These are phyloP conservation scores for Xenentodon cancila DNA, from an alignment of 2,797 vertebrate genomes.

Conservation along the genomic window DNA sequence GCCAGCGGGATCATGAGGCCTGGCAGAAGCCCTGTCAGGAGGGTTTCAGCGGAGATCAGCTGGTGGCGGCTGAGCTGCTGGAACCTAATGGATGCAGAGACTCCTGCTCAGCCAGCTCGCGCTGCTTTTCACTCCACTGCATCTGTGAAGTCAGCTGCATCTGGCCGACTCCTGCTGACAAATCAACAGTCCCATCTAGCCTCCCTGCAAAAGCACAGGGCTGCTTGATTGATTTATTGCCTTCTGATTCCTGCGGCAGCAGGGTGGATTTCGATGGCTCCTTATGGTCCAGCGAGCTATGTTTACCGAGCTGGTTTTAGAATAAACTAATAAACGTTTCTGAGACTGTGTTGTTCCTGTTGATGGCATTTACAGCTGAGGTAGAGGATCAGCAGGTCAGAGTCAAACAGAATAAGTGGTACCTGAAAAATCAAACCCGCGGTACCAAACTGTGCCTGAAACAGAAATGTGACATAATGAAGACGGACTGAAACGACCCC, in stretches of 20 bases:
- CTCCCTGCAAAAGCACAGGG: slow-evolving; percentile 6
- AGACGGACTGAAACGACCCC: not conserved
- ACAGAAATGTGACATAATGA: no score
- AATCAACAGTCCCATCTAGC: slow-evolving; percentile 31
- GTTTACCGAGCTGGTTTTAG: not conserved
- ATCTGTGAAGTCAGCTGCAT: slow-evolving; percentile 33
- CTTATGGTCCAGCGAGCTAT: not conserved
- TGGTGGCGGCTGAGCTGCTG: slow-evolving; percentile 51
- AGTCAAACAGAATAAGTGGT: no score
- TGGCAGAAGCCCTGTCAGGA: slow-evolving; percentile 15
- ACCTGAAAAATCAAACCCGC: no score
- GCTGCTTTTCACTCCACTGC: slow-evolving; percentile 11
- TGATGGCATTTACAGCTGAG: no score
- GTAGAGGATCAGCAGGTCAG: no score
- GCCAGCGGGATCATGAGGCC: not conserved
- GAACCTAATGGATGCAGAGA: slow-evolving; percentile 49
- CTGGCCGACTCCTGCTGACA: no score
- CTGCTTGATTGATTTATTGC: slow-evolving; percentile 24
- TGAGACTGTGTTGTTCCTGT: no score
- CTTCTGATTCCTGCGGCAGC: slow-evolving; percentile 4
- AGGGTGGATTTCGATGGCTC: slow-evolving; percentile 20
- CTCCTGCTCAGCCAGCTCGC: slow-evolving; percentile 18
- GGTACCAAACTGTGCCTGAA: no score
- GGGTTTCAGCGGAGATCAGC: slow-evolving; percentile 35
- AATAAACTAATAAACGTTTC: no score